These are phyloP conservation scores for Rhopalosiphum nymphaeae DNA, from an alignment of 2,888 invertebrate genomes.

Conservation along the genomic window DNA sequence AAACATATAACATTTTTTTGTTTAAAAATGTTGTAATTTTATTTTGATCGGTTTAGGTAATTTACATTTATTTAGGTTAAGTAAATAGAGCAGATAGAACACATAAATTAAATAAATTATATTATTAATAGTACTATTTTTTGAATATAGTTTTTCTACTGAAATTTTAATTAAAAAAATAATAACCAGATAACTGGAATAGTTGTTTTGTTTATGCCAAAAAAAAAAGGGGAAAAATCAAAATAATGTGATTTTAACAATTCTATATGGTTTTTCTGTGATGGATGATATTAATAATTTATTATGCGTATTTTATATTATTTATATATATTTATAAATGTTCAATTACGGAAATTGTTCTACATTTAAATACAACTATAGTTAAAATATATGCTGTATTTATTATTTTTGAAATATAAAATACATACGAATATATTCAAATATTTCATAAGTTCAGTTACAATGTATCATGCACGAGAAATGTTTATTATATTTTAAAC, in stretches of 20 bases:
- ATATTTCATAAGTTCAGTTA: not conserved
- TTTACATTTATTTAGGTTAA: not conserved
- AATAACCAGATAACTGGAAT: not conserved
- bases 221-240: not conserved
- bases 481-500: slow-evolving; percentile 20
- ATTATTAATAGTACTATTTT: not conserved
- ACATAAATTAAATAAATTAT: not conserved
- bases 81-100: too few relatives aligned
- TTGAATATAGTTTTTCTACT: not conserved
- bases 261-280: not conserved
- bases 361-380: not conserved
- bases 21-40: not conserved
- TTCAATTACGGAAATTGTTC: not conserved
- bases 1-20: not conserved
- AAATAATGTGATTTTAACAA: not conserved
- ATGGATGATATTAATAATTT: not conserved
- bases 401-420: not conserved
- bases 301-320: not conserved
- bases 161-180: not conserved
- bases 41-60: not conserved
- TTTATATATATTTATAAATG: not conserved
- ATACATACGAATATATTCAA: not conserved
- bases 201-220: not conserved
- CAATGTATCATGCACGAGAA: not conserved
- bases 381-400: not conserved